A percentile compares a stretch with the other conserved stretches of the same genome.
Evolutionary conservation across 2,113 vertebrate species (phyloP).

Genomic region (Cyanoliseus patagonus): DNA sequence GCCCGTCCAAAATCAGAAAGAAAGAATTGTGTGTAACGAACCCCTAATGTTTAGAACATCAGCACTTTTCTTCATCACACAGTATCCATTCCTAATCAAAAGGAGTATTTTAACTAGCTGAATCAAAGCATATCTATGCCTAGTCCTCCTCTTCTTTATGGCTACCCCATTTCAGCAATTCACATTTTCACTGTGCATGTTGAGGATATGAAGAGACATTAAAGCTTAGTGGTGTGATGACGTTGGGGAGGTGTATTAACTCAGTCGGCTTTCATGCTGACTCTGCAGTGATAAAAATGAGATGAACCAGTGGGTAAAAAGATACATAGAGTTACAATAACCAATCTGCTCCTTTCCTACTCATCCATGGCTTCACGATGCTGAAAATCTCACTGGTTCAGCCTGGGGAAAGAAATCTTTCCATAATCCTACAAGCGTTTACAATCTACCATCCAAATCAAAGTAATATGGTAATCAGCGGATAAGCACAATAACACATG

Average conservation of each 20-base stretch:
- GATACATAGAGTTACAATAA: conserved; percentile 54
- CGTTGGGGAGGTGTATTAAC: conserved; percentile 16
- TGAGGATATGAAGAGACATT: conserved; percentile 20
- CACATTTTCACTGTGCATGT: conserved; percentile 3
- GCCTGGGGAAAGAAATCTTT: conserved; percentile 63
- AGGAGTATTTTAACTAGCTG: not conserved
- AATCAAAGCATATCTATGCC: not conserved
- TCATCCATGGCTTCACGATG: conserved; percentile 57
- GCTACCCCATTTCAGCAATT: not conserved
- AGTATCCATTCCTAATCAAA: not conserved
- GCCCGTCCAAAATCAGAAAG: not conserved
- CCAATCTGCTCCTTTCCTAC: conserved; percentile 43
- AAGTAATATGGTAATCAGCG: conserved; percentile 71
- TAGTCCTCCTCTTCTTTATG: not conserved
- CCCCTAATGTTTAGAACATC: not conserved
- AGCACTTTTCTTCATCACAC: not conserved
- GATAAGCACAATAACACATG: conserved; percentile 68
- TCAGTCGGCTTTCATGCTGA: conserved; percentile 45
- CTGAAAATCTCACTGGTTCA: conserved; percentile 64
- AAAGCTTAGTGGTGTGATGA: conserved; percentile 33
- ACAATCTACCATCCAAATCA: conserved; percentile 74
- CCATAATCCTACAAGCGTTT: conserved; percentile 65
- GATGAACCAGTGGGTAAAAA: conserved; percentile 62
- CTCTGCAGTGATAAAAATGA: conserved; percentile 60
- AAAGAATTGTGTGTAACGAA: not conserved